Conservation (phyloP, 2,888 invertebrate genomes). For the Andrena fulva region DNA sequence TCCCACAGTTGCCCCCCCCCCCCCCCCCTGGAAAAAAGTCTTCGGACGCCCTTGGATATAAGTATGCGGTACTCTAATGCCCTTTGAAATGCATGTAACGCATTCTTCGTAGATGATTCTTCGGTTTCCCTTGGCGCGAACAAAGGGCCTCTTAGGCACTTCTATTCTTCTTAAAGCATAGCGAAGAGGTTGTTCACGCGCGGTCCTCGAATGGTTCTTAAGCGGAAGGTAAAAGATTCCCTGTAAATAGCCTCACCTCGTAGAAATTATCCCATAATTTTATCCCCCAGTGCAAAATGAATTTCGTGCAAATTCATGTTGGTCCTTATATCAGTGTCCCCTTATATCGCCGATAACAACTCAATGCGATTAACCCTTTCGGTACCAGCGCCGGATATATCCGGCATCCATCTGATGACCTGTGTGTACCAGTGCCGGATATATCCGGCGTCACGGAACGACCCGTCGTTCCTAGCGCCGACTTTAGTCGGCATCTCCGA, state of each 20-base stretch:
- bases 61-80: constrained; percentile 11
- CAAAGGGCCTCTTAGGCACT: constrained; percentile 47
- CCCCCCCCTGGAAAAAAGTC: too few relatives aligned
- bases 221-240: constrained; percentile 24
- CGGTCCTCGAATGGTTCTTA: constrained; percentile 33
- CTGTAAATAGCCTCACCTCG: background rate
- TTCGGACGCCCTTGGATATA: background rate
- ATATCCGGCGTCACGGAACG: too few relatives aligned
- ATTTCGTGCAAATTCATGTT: background rate
- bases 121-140: constrained; percentile 25
- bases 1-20: too few relatives aligned
- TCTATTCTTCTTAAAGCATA: constrained; percentile 38
- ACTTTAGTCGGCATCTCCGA: too few relatives aligned
- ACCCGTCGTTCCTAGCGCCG: too few relatives aligned
- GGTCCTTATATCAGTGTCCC: background rate
- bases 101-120: constrained; percentile 25
- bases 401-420: too few relatives aligned
- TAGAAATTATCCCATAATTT: background rate
- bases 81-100: constrained; percentile 26
- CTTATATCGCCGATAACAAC: background rate
- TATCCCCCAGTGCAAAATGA: background rate
- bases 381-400: too few relatives aligned
- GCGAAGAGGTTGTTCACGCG: constrained; percentile 43
- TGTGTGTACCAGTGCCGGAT: too few relatives aligned
- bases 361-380: background rate